A percentile compares a stretch with the other conserved stretches of the same genome.
Evolutionary conservation across 2,113 vertebrate genomes (phyloP).

Genomic region (Marcusenius ussheri): DNA sequence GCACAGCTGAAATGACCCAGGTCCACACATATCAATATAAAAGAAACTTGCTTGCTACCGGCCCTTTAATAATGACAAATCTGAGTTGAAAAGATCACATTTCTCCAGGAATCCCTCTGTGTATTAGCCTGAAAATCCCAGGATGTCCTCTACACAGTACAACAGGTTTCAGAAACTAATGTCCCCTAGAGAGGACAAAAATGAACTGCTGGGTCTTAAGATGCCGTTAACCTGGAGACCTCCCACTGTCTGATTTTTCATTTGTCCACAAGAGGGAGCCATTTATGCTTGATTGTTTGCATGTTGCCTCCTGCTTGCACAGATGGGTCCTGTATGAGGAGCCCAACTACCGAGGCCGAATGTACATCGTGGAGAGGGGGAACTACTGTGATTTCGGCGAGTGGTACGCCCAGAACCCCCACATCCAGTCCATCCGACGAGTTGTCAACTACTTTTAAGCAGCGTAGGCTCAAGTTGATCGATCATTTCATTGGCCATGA

Average conservation of each 20-base stretch:
- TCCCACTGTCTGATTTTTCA: not conserved
- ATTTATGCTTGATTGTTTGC: not conserved
- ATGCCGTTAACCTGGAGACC: not conserved
- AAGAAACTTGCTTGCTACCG: not conserved
- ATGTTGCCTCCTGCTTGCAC: conserved; percentile 2
- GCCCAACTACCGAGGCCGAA: conserved; percentile 82
- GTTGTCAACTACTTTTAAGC: conserved; percentile 83
- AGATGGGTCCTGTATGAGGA: conserved; percentile 94
- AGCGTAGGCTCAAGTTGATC: conserved; percentile 9
- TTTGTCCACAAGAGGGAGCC: not conserved
- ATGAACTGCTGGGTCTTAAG: not conserved
- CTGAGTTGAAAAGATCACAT: not conserved
- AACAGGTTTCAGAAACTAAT: not conserved
- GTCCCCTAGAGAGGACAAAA: not conserved
- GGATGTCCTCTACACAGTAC: not conserved
- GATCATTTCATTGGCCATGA: conserved; percentile 37
- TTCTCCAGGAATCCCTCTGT: not conserved
- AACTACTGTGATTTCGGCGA: conserved; percentile 71
- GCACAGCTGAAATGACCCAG: not conserved
- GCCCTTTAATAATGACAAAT: not conserved
- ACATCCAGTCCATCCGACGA: conserved; percentile 80
- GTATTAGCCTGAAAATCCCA: not conserved
- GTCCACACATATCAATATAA: not conserved
- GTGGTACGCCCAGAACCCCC: conserved; percentile 77
- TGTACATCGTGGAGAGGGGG: conserved; percentile 83